Conservation (phyloP, 2,888 invertebrate species). For the Anagyrus pseudococci region DNA sequence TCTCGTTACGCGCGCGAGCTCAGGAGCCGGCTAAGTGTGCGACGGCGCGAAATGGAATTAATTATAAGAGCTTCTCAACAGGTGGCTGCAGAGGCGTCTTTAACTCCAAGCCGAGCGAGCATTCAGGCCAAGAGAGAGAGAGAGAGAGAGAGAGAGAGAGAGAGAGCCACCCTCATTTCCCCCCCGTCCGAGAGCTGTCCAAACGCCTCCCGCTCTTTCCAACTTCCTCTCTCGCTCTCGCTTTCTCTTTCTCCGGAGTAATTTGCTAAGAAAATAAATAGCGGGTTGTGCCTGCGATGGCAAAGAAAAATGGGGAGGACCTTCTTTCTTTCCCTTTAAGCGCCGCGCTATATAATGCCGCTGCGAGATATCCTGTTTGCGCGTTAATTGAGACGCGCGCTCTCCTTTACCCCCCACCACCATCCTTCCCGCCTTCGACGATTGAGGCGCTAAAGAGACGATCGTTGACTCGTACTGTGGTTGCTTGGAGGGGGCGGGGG, state of each 20-base stretch:
- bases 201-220: background rate
- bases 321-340: conserved; percentile 6
- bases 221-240: conserved; percentile 9
- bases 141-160: conserved; percentile 4
- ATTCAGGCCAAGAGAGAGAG: conserved; percentile 5
- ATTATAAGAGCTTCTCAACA: conserved; percentile 60
- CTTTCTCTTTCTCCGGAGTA: conserved; percentile 52
- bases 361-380: conserved; percentile 29
- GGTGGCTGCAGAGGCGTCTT: conserved; percentile 59
- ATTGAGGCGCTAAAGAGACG: conserved; percentile 13
- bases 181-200: conserved; percentile 33
- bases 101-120: conserved; percentile 43
- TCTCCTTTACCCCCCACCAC: no score
- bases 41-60: conserved; percentile 60
- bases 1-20: conserved; percentile 23
- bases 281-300: conserved; percentile 46
- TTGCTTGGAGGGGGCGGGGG: background rate
- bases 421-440: no score
- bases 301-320: conserved; percentile 15
- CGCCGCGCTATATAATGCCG: background rate
- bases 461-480: background rate
- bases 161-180: conserved; percentile 10
- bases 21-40: conserved; percentile 27
- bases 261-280: conserved; percentile 61
- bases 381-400: conserved; percentile 31